Conservation (phyloP, 2,888 invertebrate genomes). For the Netelia fuscicornis region DNA sequence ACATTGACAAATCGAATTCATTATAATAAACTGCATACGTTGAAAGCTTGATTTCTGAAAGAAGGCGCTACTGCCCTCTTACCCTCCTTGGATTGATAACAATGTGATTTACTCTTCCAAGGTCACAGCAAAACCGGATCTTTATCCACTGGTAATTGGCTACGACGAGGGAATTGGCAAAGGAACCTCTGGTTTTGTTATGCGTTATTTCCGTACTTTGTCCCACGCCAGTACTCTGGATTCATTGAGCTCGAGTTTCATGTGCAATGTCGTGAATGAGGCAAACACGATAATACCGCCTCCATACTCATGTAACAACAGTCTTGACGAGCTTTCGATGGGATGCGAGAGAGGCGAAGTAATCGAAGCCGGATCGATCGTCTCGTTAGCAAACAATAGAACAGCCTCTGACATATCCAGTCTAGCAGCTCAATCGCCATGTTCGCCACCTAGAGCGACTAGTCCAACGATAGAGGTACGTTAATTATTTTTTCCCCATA, state of each 20-base stretch:
- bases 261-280: conserved; percentile 94
- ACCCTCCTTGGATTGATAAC: not conserved
- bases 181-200: conserved; percentile 92
- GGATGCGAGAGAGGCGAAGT: conserved; percentile 80
- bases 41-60: no score
- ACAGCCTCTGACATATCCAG: conserved; percentile 90
- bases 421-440: conserved; percentile 89
- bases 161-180: conserved; percentile 89
- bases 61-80: conserved; percentile 25
- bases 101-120: conserved; percentile 78
- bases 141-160: conserved; percentile 94
- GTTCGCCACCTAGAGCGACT: conserved; percentile 93
- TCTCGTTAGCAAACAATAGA: conserved; percentile 85
- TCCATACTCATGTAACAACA: conserved; percentile 92
- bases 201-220: conserved; percentile 93
- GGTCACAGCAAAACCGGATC: conserved; percentile 94
- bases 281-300: conserved; percentile 94
- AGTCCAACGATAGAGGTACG: conserved; percentile 91
- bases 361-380: conserved; percentile 79
- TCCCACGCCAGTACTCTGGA: conserved; percentile 95
- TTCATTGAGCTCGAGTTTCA: conserved; percentile 94
- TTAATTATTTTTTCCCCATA: conserved; percentile 6
- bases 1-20: not conserved
- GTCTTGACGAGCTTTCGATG: conserved; percentile 88
- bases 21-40: no score